A percentile compares a stretch with the other conserved stretches of the same genome.
Conservation (phyloP, 2,888 invertebrate species). For the Dichetophora obliterata region DNA sequence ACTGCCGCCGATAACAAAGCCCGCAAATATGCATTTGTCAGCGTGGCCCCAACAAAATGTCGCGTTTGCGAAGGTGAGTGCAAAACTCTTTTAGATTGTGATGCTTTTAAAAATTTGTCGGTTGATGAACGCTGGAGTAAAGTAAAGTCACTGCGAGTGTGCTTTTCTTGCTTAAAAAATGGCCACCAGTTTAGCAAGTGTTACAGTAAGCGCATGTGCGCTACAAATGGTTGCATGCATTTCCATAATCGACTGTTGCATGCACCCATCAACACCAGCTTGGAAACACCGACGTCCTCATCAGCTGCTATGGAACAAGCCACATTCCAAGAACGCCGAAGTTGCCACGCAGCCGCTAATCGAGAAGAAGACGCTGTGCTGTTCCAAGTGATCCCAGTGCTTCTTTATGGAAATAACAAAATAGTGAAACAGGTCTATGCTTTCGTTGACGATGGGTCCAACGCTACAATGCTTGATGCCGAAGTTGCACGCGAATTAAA, state of each 20-base stretch:
- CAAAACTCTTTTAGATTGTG: background rate
- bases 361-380: background rate
- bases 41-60: no score
- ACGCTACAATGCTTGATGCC: slow-evolving; percentile 22
- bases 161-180: no score
- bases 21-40: no score
- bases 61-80: background rate
- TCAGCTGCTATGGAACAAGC: background rate
- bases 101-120: background rate
- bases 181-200: no score
- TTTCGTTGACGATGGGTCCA: slow-evolving; percentile 30
- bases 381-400: slow-evolving; percentile 12
- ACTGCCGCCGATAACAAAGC: no score
- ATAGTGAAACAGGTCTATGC: slow-evolving; percentile 16
- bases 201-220: no score
- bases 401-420: slow-evolving; percentile 13
- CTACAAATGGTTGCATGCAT: background rate
- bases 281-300: background rate
- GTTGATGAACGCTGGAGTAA: background rate
- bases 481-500: slow-evolving; percentile 4
- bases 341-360: background rate
- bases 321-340: background rate
- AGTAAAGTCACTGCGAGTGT: no score
- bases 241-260: no score
- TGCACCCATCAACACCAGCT: background rate